Percentiles rank a stretch among this genome's conserved stretches.
Evolutionary conservation across 2,888 invertebrate genomes (phyloP).

Genomic region (Cylindroiulus punctatus): DNA sequence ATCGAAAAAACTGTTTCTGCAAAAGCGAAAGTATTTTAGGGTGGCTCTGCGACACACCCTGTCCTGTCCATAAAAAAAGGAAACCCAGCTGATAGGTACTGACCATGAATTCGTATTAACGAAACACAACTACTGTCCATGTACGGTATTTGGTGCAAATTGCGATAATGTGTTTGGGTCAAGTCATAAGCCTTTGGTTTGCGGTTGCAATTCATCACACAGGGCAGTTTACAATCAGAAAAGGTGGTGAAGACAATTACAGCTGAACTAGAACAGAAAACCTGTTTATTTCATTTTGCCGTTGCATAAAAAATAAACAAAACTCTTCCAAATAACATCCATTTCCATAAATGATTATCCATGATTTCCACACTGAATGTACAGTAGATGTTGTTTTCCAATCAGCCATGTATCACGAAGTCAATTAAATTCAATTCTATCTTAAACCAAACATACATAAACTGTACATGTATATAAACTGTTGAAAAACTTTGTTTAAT

Average conservation of each 20-base stretch:
- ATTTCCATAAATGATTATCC: no score
- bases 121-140: background rate
- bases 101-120: conserved; percentile 10
- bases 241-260: background rate
- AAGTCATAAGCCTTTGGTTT: background rate
- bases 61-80: background rate
- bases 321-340: no score
- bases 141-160: background rate
- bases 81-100: background rate
- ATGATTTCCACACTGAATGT: no score
- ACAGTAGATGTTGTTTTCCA: no score
- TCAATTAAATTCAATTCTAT: no score
- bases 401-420: no score
- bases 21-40: conserved; percentile 34
- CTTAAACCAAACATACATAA: no score
- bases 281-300: background rate
- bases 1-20: background rate
- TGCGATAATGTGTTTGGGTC: background rate
- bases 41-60: conserved; percentile 29
- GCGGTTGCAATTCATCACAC: conserved; percentile 16
- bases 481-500: no score
- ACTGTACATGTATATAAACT: no score
- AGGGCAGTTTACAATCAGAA: background rate
- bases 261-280: background rate
- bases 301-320: no score